A percentile compares a stretch with the other conserved stretches of the same genome.
phyloP scores from a whole-genome alignment of 2,797 vertebrate genomes.

The Chiroxiphia lanceolata region DNA sequence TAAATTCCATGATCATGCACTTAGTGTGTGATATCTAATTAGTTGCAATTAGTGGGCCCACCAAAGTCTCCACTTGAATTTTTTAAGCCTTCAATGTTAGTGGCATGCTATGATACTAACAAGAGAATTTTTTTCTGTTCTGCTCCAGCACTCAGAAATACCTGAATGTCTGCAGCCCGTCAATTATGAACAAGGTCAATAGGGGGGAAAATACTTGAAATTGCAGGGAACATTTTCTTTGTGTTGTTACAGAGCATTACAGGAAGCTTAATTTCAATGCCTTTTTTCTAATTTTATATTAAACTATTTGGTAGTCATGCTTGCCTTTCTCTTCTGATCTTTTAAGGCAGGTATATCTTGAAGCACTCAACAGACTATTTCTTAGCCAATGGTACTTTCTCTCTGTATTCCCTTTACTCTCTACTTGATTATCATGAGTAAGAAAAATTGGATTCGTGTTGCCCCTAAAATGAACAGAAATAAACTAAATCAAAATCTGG shows the following conservation, averaged over 20 bases:
- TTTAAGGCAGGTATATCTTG: neutral
- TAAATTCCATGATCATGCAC: neutral
- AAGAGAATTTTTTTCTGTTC: neutral
- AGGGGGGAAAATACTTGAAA: neutral
- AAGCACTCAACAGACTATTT: neutral
- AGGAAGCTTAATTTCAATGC: neutral
- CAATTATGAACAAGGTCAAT: fast-evolving
- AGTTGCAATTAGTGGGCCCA: neutral
- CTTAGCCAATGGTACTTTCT: neutral
- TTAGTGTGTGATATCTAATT: neutral
- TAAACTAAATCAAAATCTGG: neutral
- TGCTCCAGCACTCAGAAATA: neutral
- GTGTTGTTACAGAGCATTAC: neutral
- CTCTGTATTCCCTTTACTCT: neutral
- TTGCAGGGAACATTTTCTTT: neutral
- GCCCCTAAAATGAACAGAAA: neutral
- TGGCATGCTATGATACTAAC: neutral
- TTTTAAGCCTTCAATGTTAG: neutral
- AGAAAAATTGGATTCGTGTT: neutral
- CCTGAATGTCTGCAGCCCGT: neutral
- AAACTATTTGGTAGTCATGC: neutral
- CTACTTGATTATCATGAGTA: neutral
- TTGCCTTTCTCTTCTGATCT: neutral
- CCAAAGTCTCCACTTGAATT: neutral
- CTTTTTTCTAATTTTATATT: neutral